Evolutionary conservation across 2,113 vertebrate genomes (phyloP).

Genomic region (Eleginops maclovinus): DNA sequence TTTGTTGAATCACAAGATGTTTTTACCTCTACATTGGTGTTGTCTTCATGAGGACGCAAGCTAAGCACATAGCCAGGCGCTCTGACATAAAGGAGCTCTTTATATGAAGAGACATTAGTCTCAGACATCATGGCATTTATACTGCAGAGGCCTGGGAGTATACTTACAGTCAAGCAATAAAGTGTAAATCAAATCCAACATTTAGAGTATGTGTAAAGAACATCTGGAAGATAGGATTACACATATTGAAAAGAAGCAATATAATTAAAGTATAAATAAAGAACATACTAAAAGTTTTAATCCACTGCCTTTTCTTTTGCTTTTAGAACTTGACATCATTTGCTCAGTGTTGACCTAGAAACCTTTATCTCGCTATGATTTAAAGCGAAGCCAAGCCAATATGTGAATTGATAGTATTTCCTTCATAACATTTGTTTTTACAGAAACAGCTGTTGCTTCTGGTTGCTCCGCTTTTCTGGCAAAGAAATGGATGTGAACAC

Average conservation of each 20-base stretch:
- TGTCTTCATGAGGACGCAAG: constrained; percentile 9
- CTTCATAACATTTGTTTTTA: background rate
- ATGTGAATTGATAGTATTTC: background rate
- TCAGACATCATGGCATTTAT: background rate
- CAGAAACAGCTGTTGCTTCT: constrained; percentile 36
- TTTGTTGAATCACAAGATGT: constrained; percentile 37
- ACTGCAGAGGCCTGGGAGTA: background rate
- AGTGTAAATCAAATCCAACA: background rate
- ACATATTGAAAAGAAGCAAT: background rate
- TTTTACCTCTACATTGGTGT: constrained; percentile 3
- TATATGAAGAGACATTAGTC: constrained; percentile 12
- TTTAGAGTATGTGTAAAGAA: background rate
- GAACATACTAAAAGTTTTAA: background rate
- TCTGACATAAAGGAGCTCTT: constrained; percentile 34
- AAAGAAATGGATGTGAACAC: constrained; percentile 21
- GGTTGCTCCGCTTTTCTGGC: constrained; percentile 23
- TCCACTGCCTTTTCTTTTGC: background rate
- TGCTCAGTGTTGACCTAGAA: constrained; percentile 7
- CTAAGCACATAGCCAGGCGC: background rate
- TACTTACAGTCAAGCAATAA: background rate
- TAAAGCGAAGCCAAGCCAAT: background rate
- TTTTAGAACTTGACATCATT: background rate
- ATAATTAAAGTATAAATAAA: background rate
- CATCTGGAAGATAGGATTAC: no score
- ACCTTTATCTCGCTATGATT: background rate